phyloP scores from a whole-genome alignment of 2,888 invertebrate genomes.

The Rhogogaster chlorosoma region DNA sequence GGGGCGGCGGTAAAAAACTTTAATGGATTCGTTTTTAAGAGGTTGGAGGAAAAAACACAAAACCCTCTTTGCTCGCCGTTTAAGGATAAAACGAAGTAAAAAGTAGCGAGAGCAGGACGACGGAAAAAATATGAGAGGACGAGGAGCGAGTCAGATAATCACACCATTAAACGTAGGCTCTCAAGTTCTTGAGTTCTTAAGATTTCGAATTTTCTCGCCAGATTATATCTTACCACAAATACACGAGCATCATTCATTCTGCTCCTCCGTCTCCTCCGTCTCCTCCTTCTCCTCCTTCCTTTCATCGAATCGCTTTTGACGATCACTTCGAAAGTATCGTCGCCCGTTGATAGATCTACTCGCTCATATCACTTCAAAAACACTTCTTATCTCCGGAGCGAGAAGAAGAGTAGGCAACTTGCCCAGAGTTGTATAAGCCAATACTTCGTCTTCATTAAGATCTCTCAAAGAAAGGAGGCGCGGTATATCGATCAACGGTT shows the following conservation, averaged over 20 bases:
- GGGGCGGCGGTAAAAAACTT: constrained; percentile 68
- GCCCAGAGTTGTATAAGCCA: constrained; percentile 21
- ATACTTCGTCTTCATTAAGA: constrained; percentile 22
- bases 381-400: constrained; percentile 23
- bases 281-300: constrained; percentile 40
- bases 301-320: constrained; percentile 48
- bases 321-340: constrained; percentile 36
- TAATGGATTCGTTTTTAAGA: constrained; percentile 74
- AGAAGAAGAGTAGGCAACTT: constrained; percentile 32
- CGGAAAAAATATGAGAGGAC: constrained; percentile 28
- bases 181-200: constrained; percentile 46
- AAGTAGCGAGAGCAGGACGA: constrained; percentile 38
- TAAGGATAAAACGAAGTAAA: constrained; percentile 2
- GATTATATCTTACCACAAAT: background rate
- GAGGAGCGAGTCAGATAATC: constrained; percentile 65
- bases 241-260: background rate
- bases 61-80: constrained; percentile 39
- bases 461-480: background rate
- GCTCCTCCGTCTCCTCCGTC: background rate
- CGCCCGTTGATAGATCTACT: constrained; percentile 15
- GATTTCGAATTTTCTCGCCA: constrained; percentile 26
- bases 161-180: constrained; percentile 53
- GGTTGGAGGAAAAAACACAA: constrained; percentile 44
- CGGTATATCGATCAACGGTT: constrained; percentile 22
- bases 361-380: constrained; percentile 19